A percentile compares a stretch with the other conserved stretches of the same genome.
Conservation (phyloP, 2,113 vertebrate species). For the Gnathonemus longibarbis region DNA sequence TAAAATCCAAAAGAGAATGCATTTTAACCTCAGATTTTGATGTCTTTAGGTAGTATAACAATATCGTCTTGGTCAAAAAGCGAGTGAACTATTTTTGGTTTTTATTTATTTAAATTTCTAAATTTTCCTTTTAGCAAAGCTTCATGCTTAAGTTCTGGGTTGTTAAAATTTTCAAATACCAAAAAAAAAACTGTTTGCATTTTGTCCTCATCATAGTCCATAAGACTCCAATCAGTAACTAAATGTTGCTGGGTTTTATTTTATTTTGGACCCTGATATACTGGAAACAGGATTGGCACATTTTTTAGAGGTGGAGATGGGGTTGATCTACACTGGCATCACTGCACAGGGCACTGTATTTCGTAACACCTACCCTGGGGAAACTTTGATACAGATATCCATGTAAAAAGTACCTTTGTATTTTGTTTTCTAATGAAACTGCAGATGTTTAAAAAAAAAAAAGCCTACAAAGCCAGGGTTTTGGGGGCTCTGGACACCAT, state of each 20-base stretch:
- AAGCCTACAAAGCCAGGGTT: constrained; percentile 50
- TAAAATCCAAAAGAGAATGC: constrained; percentile 43
- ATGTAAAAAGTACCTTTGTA: constrained; percentile 63
- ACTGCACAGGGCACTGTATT: constrained; percentile 71
- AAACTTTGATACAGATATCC: constrained; percentile 63
- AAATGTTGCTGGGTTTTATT: constrained; percentile 61
- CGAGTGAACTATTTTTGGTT: constrained; percentile 74
- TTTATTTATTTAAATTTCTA: constrained; percentile 66
- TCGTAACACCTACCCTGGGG: constrained; percentile 51
- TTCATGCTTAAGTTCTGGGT: constrained; percentile 61
- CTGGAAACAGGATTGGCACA: constrained; percentile 64
- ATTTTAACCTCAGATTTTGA: constrained; percentile 79
- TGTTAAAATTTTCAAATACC: constrained; percentile 64
- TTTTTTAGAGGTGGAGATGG: constrained; percentile 46
- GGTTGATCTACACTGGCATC: constrained; percentile 58
- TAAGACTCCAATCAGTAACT: constrained; percentile 44
- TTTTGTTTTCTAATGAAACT: constrained; percentile 68
- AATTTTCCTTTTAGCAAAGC: constrained; percentile 74
- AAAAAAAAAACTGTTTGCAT: constrained; percentile 17
- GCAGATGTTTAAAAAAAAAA: constrained; percentile 42
- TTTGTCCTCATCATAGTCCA: constrained; percentile 40
- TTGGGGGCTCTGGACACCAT: constrained; percentile 55
- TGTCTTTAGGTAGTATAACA: constrained; percentile 78
- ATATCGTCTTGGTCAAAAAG: constrained; percentile 77
- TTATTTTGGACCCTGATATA: constrained; percentile 68